Conservation (phyloP, 2,113 vertebrate genomes). For the Strix uralensis region DNA sequence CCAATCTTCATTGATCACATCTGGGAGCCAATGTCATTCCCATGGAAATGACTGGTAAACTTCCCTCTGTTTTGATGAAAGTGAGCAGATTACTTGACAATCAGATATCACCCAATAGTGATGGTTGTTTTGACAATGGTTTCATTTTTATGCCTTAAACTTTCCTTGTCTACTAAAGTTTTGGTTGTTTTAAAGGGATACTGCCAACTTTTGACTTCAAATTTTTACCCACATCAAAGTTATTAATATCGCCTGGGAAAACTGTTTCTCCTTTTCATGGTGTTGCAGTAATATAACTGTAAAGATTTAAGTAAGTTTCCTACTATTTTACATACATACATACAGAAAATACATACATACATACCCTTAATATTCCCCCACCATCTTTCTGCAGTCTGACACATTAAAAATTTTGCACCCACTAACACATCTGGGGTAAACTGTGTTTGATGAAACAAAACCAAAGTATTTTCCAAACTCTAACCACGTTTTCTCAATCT, state of each 20-base stretch:
- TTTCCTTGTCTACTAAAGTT: background rate
- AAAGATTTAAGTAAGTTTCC: background rate
- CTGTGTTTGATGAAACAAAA: background rate
- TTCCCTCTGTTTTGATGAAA: background rate
- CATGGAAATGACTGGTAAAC: background rate
- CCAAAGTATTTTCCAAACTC: background rate
- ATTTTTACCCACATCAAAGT: background rate
- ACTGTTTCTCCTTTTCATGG: background rate
- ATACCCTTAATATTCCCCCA: background rate
- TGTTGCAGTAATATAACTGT: background rate
- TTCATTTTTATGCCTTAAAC: conserved; percentile 4
- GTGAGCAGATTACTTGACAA: background rate
- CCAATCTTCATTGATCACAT: background rate
- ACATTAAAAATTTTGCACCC: background rate
- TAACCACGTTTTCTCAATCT: background rate
- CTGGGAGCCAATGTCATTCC: background rate
- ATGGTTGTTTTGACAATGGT: background rate
- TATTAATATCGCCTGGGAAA: background rate
- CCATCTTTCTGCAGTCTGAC: background rate
- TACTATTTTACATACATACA: background rate
- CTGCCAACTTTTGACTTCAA: background rate
- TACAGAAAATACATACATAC: background rate
- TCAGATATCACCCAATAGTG: background rate
- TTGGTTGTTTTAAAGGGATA: background rate
- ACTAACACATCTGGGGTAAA: background rate